Conservation (phyloP, 2,888 invertebrate genomes). For the Hanleya hanleyi region DNA sequence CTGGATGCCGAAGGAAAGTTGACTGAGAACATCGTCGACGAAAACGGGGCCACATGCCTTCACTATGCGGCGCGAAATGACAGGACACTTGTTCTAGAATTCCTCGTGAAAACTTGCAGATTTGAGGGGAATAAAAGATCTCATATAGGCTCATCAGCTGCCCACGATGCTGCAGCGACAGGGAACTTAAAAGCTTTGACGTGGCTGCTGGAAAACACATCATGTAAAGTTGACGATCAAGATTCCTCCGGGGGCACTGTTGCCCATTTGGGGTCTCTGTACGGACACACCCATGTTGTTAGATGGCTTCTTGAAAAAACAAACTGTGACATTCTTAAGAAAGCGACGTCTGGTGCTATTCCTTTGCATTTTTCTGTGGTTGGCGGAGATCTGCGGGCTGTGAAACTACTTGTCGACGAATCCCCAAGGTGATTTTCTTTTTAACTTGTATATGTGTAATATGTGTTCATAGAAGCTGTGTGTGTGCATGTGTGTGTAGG, state of each 20-base stretch:
- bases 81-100: constrained; percentile 60
- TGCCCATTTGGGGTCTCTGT: constrained; percentile 73
- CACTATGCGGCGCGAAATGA: constrained; percentile 73
- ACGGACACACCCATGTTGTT: constrained; percentile 77
- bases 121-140: constrained; percentile 50
- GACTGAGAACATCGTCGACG: constrained; percentile 48
- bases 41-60: constrained; percentile 68
- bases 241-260: constrained; percentile 71
- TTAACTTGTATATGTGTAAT: too few relatives aligned
- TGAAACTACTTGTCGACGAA: constrained; percentile 77
- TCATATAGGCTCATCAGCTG: constrained; percentile 70
- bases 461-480: too few relatives aligned
- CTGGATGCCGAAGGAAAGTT: constrained; percentile 17
- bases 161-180: constrained; percentile 73
- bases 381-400: constrained; percentile 89
- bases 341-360: constrained; percentile 77
- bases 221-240: constrained; percentile 61
- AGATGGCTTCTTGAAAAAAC: constrained; percentile 79
- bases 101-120: constrained; percentile 56
- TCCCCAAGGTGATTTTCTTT: constrained; percentile 62
- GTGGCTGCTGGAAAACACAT: constrained; percentile 65
- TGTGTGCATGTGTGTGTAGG: too few relatives aligned
- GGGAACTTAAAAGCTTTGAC: constrained; percentile 68
- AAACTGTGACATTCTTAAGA: constrained; percentile 77
- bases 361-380: constrained; percentile 92